These are phyloP conservation scores for Synanthedon vespiformis DNA, from an alignment of 2,888 invertebrate genomes.

Conservation along the genomic window DNA sequence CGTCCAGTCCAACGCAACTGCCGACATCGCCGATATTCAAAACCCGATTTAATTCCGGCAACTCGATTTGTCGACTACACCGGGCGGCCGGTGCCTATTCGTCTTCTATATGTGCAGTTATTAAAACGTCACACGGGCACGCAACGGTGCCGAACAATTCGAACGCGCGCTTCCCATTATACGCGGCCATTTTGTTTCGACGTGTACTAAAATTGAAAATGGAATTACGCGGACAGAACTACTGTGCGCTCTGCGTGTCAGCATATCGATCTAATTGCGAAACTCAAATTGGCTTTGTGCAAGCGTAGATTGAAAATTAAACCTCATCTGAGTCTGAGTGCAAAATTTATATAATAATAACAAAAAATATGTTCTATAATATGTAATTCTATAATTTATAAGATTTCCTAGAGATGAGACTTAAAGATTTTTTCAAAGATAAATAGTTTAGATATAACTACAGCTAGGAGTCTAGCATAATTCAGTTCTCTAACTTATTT, in stretches of 20 bases:
- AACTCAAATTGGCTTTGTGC: not conserved
- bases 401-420: no score
- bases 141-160: not conserved
- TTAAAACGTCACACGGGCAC: not conserved
- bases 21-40: not conserved
- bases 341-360: no score
- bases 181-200: not conserved
- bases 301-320: not conserved
- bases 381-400: no score
- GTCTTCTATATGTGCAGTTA: not conserved
- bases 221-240: not conserved
- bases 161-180: not conserved
- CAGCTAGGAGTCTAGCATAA: no score
- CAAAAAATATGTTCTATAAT: no score
- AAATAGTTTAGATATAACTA: no score
- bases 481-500: no score
- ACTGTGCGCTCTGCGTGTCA: no score
- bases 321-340: no score
- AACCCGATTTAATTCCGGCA: not conserved
- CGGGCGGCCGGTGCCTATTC: not conserved
- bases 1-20: not conserved
- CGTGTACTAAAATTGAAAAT: not conserved
- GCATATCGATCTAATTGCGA: not conserved
- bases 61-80: not conserved
- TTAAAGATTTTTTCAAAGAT: no score